Evolutionary conservation across 2,113 vertebrate species (phyloP).

Genomic region (Indicator indicator): DNA sequence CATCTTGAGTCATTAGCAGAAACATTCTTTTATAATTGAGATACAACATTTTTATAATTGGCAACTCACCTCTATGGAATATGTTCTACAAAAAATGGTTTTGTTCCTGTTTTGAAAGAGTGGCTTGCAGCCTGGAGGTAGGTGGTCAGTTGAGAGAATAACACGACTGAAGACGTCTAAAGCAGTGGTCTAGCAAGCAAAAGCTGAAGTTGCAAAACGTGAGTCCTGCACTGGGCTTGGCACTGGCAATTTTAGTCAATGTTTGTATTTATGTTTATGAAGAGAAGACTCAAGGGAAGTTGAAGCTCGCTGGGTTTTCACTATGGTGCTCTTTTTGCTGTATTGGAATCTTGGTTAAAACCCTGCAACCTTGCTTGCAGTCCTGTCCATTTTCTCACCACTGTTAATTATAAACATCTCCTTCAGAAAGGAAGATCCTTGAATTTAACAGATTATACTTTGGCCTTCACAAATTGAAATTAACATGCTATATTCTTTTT

Average conservation of each 20-base stretch:
- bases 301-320: background rate
- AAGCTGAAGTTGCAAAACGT: background rate
- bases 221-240: background rate
- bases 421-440: constrained; percentile 1
- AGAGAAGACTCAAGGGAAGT: background rate
- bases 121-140: background rate
- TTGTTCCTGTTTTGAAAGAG: background rate
- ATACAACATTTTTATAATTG: background rate
- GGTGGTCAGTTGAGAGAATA: background rate
- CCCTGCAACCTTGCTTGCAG: background rate
- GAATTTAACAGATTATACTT: background rate
- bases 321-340: background rate
- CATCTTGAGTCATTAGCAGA: background rate
- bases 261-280: background rate
- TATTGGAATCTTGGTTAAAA: background rate
- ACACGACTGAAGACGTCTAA: background rate
- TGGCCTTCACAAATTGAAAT: background rate
- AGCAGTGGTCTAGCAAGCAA: background rate
- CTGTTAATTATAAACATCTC: background rate
- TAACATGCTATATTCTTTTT: background rate
- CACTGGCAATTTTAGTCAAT: background rate
- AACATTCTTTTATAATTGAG: background rate
- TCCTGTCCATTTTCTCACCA: background rate
- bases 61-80: background rate
- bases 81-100: background rate